Evolutionary conservation across 2,888 invertebrate genomes (phyloP).

Genomic region (Peribatodes rhomboidaria): DNA sequence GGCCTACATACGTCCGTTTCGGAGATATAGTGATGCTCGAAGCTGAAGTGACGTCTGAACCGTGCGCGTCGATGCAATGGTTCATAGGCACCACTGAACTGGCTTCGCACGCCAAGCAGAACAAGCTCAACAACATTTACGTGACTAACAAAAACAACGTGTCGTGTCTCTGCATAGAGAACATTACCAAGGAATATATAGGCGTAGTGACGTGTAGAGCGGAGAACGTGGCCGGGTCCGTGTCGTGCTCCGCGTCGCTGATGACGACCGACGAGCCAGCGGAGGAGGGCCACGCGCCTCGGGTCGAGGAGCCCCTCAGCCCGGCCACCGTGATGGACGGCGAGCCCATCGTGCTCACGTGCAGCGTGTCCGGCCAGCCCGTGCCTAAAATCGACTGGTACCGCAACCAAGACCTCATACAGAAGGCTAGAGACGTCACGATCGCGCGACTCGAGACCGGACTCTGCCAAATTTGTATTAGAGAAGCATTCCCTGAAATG

Average conservation of each 20-base stretch:
- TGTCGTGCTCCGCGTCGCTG: constrained; percentile 93
- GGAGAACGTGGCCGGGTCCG: constrained; percentile 95
- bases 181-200: constrained; percentile 89
- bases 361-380: constrained; percentile 92
- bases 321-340: constrained; percentile 95
- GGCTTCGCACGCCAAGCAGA: constrained; percentile 79
- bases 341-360: constrained; percentile 91
- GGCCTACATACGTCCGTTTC: constrained; percentile 89
- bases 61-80: constrained; percentile 95
- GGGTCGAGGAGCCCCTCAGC: constrained; percentile 90
- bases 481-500: constrained; percentile 96
- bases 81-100: constrained; percentile 91
- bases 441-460: constrained; percentile 92
- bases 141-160: constrained; percentile 90
- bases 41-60: constrained; percentile 91
- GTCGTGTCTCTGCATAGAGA: constrained; percentile 92
- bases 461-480: constrained; percentile 92
- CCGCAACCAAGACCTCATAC: constrained; percentile 89
- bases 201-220: constrained; percentile 95
- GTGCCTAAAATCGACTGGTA: constrained; percentile 94
- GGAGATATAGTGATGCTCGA: constrained; percentile 94
- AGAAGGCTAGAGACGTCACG: constrained; percentile 92
- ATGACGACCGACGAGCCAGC: constrained; percentile 75
- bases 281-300: constrained; percentile 88
- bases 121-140: constrained; percentile 90